Evolutionary conservation across 1,140 invertebrate genomes (phyloP).

Genomic region (Pogonomyrmex californicus): DNA sequence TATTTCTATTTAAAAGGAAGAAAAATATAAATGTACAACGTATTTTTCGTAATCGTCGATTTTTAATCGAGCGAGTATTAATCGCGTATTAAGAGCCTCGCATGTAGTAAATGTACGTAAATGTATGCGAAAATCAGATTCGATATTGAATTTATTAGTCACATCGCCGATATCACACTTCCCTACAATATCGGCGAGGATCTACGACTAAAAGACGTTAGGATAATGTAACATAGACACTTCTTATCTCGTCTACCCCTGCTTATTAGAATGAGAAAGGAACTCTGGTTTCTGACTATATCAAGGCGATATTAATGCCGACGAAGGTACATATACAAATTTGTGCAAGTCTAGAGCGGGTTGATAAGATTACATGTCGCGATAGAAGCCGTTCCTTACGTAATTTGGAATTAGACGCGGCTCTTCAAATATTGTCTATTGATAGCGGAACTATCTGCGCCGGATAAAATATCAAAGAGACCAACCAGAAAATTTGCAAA

Average conservation of each 20-base stretch:
- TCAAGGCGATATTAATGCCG: neutral
- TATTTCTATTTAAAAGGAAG: too few species aligned
- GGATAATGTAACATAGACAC: slow-evolving; percentile 16
- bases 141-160: slow-evolving; percentile 37
- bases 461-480: slow-evolving; percentile 16
- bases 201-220: slow-evolving; percentile 14
- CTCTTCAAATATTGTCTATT: slow-evolving; percentile 17
- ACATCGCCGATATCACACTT: slow-evolving; percentile 5
- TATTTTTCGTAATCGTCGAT: too few species aligned
- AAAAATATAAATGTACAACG: too few species aligned
- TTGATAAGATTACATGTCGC: slow-evolving; percentile 30
- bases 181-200: neutral
- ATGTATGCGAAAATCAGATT: slow-evolving; percentile 44
- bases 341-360: slow-evolving; percentile 15
- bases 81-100: neutral
- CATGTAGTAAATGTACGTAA: neutral
- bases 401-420: slow-evolving; percentile 12
- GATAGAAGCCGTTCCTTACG: slow-evolving; percentile 21
- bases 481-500: neutral
- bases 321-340: slow-evolving; percentile 26
- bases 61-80: too few species aligned
- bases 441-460: neutral
- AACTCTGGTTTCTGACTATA: neutral
- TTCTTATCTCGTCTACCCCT: neutral
- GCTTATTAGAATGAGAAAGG: slow-evolving; percentile 47